A percentile compares a stretch with the other conserved stretches of the same genome.
phyloP scores from a whole-genome alignment of 2,888 invertebrate species.

The Tenthredo notha region DNA sequence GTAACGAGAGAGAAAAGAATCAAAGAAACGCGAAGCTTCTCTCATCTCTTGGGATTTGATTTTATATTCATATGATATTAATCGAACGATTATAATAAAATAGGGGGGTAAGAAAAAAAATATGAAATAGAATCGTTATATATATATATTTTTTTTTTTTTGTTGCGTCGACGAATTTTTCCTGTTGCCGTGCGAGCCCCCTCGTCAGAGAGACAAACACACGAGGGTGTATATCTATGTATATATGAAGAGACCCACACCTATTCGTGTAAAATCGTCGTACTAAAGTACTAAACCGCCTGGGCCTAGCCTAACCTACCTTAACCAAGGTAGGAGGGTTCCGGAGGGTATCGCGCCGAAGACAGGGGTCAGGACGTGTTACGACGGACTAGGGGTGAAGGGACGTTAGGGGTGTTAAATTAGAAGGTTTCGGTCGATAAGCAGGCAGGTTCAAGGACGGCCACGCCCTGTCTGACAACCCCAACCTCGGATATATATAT shows the following conservation, averaged over 20 bases:
- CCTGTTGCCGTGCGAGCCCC: neutral
- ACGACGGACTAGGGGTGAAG: neutral
- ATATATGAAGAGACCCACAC: too few relatives aligned
- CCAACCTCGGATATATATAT: constrained; percentile 53
- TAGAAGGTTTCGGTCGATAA: constrained; percentile 63
- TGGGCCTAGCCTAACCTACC: constrained; percentile 38
- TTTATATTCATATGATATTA: too few relatives aligned
- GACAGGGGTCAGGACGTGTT: constrained; percentile 17
- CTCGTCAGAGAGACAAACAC: neutral
- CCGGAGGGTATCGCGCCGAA: neutral
- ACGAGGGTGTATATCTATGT: too few relatives aligned
- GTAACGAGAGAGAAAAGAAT: neutral
- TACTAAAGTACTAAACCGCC: neutral
- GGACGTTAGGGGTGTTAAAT: constrained; percentile 7
- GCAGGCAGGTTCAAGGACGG: constrained; percentile 75
- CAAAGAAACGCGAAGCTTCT: too few relatives aligned
- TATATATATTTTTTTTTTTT: neutral
- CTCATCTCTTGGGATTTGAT: too few relatives aligned
- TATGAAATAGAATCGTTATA: neutral
- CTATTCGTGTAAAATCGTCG: neutral
- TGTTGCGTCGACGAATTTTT: neutral
- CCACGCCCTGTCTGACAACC: constrained; percentile 76
- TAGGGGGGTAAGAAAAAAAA: too few relatives aligned
- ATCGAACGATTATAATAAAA: too few relatives aligned
- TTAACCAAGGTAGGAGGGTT: constrained; percentile 18